A percentile compares a stretch with the other conserved stretches of the same genome.
These are phyloP conservation scores for Heliconius cydno DNA, from an alignment of 2,888 invertebrate species.

Conservation along the genomic window DNA sequence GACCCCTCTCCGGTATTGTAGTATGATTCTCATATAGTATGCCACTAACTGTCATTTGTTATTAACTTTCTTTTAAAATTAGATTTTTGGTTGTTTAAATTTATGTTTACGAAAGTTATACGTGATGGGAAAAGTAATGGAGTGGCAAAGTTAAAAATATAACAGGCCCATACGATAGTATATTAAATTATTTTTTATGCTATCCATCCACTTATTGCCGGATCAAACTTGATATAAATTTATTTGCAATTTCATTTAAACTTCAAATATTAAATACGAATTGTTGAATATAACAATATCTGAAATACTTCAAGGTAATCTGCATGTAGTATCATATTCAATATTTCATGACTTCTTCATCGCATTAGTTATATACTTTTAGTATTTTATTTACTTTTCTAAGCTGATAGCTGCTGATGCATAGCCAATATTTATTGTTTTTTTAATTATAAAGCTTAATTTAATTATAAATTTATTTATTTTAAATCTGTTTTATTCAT, in stretches of 20 bases:
- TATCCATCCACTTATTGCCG: no score
- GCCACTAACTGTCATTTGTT: neutral
- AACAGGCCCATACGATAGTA: no score
- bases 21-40: neutral
- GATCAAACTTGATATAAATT: no score
- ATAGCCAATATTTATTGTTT: no score
- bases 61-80: neutral
- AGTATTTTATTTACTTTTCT: slow-evolving; percentile 9
- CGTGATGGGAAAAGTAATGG: no score
- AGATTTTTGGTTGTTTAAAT: neutral
- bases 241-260: no score
- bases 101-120: neutral
- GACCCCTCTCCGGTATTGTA: slow-evolving; percentile 66
- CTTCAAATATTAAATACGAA: neutral
- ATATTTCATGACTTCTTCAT: slow-evolving; percentile 1
- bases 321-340: neutral
- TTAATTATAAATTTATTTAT: neutral
- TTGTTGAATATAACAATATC: neutral
- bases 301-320: neutral
- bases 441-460: no score
- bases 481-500: neutral
- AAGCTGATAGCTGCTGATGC: neutral
- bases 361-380: neutral
- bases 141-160: no score
- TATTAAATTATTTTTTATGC: no score